Evolutionary conservation across 2,888 invertebrate species (phyloP), one percentile per base, ranked within the genome.

Genomic region (Nemotelus nigrinus): DNA sequence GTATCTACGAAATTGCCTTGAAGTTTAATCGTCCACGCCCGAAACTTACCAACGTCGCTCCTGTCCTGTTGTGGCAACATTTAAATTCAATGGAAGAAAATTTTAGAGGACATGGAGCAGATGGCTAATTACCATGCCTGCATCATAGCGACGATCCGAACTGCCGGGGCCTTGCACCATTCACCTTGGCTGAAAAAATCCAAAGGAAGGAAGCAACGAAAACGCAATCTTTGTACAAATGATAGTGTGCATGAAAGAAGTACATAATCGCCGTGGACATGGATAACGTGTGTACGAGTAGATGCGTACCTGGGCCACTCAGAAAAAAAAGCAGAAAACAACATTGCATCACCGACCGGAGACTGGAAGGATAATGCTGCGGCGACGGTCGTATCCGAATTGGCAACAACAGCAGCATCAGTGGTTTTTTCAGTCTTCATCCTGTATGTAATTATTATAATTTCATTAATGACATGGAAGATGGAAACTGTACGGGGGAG

Each of bases 371-470:
- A 58, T 60, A 60, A 60, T 74, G 39, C 44, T 47, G 72, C 41
- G 68, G 53, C 53, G 60, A 48, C 53, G 47, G 45, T 44, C 25
- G 50, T 44, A 41, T 41, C 53, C 39, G 44, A 43, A 53, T n/a
- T 53, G 25, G 68, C 50, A n/a, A 41, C 68, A 4, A 43, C 43
- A 53, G 10, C 41, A 10, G 8, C 53, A 47, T 53, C 41, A 55
- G 41, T 76, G 43, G 43, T 64, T 65, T 65, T 76, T 65, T 70
- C 58, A 58, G 60, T 74, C 74, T 77, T 65, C 77, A 55, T 63
- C 64, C 68, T 58, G 71, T 75, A 7, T 71, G 55, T 78, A 79
- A 79, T 79, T 79, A 78, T 79, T 79, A 79, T 79, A 79, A 79
- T 79, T 79, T 78, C 44, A 76, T 79, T 79, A 79, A 79, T 79